phyloP scores from a whole-genome alignment of 1,140 invertebrate genomes.

The Lamellibrachia luymesi region DNA sequence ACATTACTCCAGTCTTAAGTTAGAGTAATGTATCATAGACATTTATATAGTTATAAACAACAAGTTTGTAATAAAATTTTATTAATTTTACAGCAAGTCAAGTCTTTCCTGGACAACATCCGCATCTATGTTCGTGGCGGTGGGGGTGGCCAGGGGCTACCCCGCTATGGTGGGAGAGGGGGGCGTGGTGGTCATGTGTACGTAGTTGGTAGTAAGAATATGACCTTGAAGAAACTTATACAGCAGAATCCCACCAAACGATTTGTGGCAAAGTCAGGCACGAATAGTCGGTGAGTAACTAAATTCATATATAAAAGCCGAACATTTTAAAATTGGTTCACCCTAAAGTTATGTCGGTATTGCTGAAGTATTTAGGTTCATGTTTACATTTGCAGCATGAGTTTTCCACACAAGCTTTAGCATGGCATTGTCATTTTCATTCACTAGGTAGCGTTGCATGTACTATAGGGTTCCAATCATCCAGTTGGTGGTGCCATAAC shows the following conservation, averaged over 20 bases:
- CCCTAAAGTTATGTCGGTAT: too few species aligned
- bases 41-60: not conserved
- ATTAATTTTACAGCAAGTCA: conserved; percentile 10
- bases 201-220: conserved; percentile 66
- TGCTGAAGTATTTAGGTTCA: too few species aligned
- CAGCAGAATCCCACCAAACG: conserved; percentile 62
- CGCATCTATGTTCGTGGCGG: conserved; percentile 73
- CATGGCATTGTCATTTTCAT: too few species aligned
- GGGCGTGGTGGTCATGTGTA: conserved; percentile 82
- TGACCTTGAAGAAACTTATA: conserved; percentile 63
- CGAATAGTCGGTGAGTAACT: conserved; percentile 63
- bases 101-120: conserved; percentile 71
- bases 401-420: too few species aligned
- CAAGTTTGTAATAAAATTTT: not conserved
- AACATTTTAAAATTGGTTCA: too few species aligned
- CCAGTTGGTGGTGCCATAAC: too few species aligned
- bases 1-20: too few species aligned
- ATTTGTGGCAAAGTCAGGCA: conserved; percentile 67
- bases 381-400: too few species aligned
- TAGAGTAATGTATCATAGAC: not conserved
- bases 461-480: too few species aligned
- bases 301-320: not conserved
- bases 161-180: conserved; percentile 78
- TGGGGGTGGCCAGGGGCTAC: conserved; percentile 73
- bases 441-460: too few species aligned